These are phyloP conservation scores for Salvelinus fontinalis DNA, from an alignment of 2,113 vertebrate species.

Conservation along the genomic window DNA sequence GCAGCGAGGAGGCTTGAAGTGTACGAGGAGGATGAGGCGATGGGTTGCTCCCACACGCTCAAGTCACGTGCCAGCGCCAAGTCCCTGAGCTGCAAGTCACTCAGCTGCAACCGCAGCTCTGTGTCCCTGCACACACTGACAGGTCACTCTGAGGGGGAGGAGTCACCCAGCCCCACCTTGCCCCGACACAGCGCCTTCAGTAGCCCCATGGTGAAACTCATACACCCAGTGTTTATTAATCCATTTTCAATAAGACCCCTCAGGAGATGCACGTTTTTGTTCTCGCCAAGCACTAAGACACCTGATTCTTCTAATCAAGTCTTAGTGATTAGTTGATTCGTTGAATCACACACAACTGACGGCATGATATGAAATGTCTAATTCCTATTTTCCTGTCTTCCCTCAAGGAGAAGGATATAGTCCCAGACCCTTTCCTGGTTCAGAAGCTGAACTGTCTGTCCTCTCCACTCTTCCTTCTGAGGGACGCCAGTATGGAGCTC, in stretches of 20 bases:
- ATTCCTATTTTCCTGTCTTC: background rate
- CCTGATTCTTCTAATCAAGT: too few relatives aligned
- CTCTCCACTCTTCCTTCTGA: conserved; percentile 42
- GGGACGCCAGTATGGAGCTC: conserved; percentile 53
- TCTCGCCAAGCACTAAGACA: too few relatives aligned
- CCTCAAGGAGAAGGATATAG: conserved; percentile 87
- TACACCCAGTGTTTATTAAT: too few relatives aligned
- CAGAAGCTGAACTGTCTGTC: conserved; percentile 76
- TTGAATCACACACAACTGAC: too few relatives aligned
- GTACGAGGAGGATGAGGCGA: conserved; percentile 71
- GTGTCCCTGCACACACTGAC: conserved; percentile 66
- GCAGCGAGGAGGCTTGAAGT: conserved; percentile 73
- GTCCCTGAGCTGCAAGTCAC: conserved; percentile 63
- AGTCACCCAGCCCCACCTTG: conserved; percentile 32
- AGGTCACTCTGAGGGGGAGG: conserved; percentile 50
- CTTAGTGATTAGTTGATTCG: too few relatives aligned
- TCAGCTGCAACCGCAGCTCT: conserved; percentile 67
- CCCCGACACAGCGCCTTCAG: conserved; percentile 79
- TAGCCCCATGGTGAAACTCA: conserved; percentile 83
- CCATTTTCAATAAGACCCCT: too few relatives aligned
- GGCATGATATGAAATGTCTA: background rate
- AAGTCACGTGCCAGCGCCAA: conserved; percentile 47
- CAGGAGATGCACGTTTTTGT: too few relatives aligned
- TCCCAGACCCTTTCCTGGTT: conserved; percentile 85
- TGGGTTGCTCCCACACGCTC: conserved; percentile 48